A percentile compares a stretch with the other conserved stretches of the same genome.
Conservation (phyloP, 2,113 vertebrate species). For the Isichthys henryi region DNA sequence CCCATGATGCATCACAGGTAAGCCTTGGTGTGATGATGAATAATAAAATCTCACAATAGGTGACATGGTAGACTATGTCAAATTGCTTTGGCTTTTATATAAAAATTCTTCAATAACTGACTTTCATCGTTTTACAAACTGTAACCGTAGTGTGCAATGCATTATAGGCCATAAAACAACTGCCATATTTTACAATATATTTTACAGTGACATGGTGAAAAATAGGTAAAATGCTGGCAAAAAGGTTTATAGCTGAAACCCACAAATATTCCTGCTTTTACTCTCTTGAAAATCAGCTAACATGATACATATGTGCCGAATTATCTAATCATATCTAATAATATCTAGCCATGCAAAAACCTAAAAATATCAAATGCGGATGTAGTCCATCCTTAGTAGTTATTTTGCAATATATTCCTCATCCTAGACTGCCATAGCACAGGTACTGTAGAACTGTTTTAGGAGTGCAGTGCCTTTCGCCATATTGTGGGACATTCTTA, state of each 20-base stretch:
- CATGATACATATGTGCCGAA: not conserved
- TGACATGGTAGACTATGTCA: not conserved
- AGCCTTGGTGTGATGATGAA: not conserved
- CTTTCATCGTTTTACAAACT: not conserved
- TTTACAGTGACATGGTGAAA: not conserved
- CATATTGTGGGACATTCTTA: not conserved
- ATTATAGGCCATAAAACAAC: not conserved
- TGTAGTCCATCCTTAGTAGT: not conserved
- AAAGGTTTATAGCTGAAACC: not conserved
- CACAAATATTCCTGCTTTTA: not conserved
- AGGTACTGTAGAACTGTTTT: not conserved
- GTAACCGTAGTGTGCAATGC: not conserved
- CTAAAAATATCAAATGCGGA: not conserved
- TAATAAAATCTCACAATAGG: not conserved
- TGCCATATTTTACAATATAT: not conserved
- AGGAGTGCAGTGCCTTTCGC: not conserved
- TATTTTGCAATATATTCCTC: not conserved
- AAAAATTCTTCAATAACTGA: not conserved
- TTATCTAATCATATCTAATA: not conserved
- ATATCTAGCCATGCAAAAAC: not conserved
- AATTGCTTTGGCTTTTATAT: not conserved
- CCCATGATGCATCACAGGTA: conserved; percentile 93
- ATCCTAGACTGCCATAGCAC: not conserved
- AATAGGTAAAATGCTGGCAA: not conserved
- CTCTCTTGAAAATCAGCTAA: not conserved